Conservation (phyloP, 2,113 vertebrate genomes). For the Apteryx owenii region DNA sequence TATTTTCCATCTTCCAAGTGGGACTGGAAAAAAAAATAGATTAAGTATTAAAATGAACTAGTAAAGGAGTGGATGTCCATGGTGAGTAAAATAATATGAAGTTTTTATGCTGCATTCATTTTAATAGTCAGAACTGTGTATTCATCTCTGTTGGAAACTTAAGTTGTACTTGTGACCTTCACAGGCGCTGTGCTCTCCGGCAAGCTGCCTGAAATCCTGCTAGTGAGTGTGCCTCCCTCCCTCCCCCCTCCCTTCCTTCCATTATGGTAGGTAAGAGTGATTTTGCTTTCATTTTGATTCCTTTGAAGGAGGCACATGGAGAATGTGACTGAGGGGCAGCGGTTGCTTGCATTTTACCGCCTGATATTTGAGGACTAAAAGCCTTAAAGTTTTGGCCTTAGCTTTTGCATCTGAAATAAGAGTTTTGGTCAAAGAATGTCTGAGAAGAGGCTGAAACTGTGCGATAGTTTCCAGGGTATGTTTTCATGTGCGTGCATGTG, state of each 20-base stretch:
- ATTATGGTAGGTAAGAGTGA: background rate
- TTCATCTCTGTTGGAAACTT: slow-evolving; percentile 23
- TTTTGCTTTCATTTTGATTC: background rate
- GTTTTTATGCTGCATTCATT: background rate
- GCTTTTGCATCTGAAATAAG: background rate
- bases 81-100: background rate
- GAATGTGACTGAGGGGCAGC: background rate
- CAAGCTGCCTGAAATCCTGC: background rate
- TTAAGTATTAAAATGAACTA: background rate
- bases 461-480: background rate
- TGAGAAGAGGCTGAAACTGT: background rate
- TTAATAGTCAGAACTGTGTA: background rate
- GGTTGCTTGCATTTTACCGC: background rate
- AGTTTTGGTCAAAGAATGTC: background rate
- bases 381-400: background rate
- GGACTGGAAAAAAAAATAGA: background rate
- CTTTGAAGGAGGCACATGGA: background rate
- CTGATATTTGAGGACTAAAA: background rate
- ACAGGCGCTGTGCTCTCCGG: background rate
- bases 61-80: background rate
- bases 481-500: background rate
- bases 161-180: slow-evolving; percentile 46
- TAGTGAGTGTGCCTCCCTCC: background rate
- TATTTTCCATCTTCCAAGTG: background rate
- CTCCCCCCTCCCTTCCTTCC: background rate